phyloP scores from a whole-genome alignment of 2,113 vertebrate genomes.

The Orientallactaga bullata region DNA sequence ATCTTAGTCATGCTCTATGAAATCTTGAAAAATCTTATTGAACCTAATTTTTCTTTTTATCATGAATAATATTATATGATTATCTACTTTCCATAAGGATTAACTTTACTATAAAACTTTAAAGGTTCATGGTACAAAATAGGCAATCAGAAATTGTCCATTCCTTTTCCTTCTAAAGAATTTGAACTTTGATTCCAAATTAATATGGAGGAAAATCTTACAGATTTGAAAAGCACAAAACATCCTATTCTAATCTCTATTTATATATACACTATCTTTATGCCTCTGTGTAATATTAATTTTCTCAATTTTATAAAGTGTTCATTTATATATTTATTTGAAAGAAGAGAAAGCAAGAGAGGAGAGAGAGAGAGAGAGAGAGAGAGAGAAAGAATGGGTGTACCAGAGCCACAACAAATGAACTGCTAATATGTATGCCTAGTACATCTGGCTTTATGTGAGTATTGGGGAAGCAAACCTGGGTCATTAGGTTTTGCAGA shows the following conservation, averaged over 20 bases:
- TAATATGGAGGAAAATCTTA: constrained; percentile 13
- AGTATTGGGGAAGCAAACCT: too few species aligned
- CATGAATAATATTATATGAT: neutral
- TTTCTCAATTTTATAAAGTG: neutral
- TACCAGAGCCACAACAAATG: too few species aligned
- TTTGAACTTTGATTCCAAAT: constrained; percentile 41
- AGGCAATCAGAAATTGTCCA: neutral
- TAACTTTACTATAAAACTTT: constrained; percentile 29
- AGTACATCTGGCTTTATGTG: too few species aligned
- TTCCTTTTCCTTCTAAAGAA: neutral
- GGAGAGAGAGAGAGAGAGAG: too few species aligned
- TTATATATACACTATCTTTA: neutral
- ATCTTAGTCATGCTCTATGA: neutral
- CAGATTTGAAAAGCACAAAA: neutral
- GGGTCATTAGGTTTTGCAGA: too few species aligned
- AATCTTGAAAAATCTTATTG: neutral
- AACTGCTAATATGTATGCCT: too few species aligned
- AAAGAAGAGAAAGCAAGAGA: too few species aligned
- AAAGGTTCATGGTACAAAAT: constrained; percentile 27
- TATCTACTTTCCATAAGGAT: neutral
- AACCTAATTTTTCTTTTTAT: constrained; percentile 20
- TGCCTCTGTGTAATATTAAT: neutral
- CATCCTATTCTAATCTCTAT: neutral
- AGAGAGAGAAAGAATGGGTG: too few species aligned
- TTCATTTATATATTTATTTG: too few species aligned